Evolutionary conservation across 2,888 invertebrate genomes (phyloP).

Genomic region (Pegoplata infirma): DNA sequence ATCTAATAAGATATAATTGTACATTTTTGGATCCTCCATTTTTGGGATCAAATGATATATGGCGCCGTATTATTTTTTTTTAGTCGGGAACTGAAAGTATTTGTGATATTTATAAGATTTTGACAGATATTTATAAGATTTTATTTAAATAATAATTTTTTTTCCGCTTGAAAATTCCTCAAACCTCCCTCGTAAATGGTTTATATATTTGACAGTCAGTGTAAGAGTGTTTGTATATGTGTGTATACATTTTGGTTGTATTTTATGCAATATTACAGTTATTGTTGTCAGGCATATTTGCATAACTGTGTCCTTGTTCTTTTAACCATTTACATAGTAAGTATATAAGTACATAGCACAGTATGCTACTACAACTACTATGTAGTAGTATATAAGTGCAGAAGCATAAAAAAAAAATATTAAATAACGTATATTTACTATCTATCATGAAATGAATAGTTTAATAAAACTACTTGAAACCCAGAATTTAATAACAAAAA

Average conservation of each 20-base stretch:
- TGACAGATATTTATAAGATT: too few species aligned
- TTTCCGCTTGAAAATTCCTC: too few species aligned
- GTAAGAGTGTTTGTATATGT: slow-evolving; percentile 27
- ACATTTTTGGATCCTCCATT: too few species aligned
- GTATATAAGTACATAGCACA: slow-evolving; percentile 4
- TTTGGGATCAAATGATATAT: too few species aligned
- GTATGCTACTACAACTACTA: not conserved
- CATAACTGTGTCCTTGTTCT: slow-evolving; percentile 61
- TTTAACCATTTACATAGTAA: slow-evolving; percentile 65
- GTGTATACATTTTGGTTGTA: slow-evolving; percentile 37
- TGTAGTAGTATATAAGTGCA: not conserved
- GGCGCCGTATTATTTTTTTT: too few species aligned
- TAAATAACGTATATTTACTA: not conserved
- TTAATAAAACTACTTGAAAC: not conserved
- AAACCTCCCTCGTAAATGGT: not conserved
- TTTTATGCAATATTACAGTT: slow-evolving; percentile 64
- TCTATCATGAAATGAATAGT: not conserved
- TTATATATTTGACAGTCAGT: not conserved
- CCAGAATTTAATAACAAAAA: not conserved
- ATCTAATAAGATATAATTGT: too few species aligned
- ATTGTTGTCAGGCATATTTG: slow-evolving; percentile 68
- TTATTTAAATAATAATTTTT: too few species aligned
- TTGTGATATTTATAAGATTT: too few species aligned
- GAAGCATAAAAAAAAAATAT: not conserved
- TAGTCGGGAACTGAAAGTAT: too few species aligned